These are phyloP conservation scores for Perognathus longimembris DNA, from an alignment of 2,113 vertebrate species.

Conservation along the genomic window DNA sequence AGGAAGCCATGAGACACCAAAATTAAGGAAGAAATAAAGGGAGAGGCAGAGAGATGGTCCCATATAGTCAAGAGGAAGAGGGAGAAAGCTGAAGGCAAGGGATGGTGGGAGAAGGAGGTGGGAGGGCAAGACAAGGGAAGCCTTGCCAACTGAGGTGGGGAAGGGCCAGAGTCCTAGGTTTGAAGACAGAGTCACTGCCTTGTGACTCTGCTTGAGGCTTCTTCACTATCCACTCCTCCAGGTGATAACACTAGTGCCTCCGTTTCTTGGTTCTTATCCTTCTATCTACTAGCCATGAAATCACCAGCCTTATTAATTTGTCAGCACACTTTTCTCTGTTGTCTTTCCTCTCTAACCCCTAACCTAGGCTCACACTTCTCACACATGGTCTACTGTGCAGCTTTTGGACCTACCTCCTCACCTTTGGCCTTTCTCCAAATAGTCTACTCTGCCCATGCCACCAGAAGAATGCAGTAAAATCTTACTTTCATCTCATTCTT, in stretches of 20 bases:
- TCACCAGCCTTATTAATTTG: not conserved
- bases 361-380: not conserved
- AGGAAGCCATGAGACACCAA: too few relatives aligned
- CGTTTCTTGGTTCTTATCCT: not conserved
- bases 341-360: not conserved
- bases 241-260: not conserved
- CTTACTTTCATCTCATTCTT: not conserved
- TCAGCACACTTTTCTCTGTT: not conserved
- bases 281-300: not conserved
- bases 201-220: not conserved
- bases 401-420: not conserved
- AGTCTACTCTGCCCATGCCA: not conserved
- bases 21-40: too few relatives aligned
- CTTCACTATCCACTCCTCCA: too few relatives aligned
- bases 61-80: too few relatives aligned
- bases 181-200: not conserved
- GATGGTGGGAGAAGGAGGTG: not conserved
- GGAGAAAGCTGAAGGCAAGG: not conserved
- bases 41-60: not conserved
- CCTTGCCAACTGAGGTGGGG: not conserved
- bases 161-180: not conserved
- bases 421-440: not conserved
- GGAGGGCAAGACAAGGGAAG: not conserved
- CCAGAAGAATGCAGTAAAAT: not conserved
- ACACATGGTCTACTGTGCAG: fast-evolving